Base-by-base conservation (phyloP, 92 coral and sea anemone genomes). In the Zoanthus gigantus region DNA sequence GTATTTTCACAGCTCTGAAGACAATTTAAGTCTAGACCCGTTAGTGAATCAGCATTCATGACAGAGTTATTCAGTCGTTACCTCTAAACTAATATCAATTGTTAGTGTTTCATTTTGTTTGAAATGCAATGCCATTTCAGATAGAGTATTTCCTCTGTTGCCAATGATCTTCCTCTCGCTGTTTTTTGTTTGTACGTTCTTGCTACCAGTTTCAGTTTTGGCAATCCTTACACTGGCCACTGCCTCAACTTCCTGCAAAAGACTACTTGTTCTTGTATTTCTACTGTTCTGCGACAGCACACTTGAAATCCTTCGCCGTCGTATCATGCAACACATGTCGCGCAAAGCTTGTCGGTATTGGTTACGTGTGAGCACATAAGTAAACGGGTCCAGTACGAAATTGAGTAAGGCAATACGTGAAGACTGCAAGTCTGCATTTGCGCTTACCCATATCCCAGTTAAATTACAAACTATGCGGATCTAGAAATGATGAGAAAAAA, bases 321-420 rank as follows among this genome's bases (percentile, higher is more conserved):
- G 23, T 23, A 28, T 76, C 2, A 3, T 7, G 46, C 80, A 76
- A 13, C 60, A 76, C 65, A 76, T 10, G 80, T 76, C 80, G 28
- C 80, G 80, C 63, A 76, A 76, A 13, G 80, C 80, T 11, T 29
- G 80, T 48, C 61, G 61, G 80, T 76, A 76, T 29, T 76, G 80
- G 44, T 44, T 76, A 23, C 80, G 80, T 47, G 80, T 76, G 17
- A 76, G 80, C 12, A 76, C 80, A 48, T 76, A 76, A 15, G 80
- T 76, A 32, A 76, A 76, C 0, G 80, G 80, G 7, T 76, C 80
- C 44, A 76, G 44, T 6, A 76, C 80, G n/a, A 76, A 76, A 17
- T 76, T 76, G 4, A 76, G 45, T 10, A 76, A 32, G 10, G 80
- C 80, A 0, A 76, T 8, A 50, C 80, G 65, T 9, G 80, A 76